Base-by-base conservation (phyloP, 2,888 invertebrate genomes). In the Slavum lentiscoides region DNA sequence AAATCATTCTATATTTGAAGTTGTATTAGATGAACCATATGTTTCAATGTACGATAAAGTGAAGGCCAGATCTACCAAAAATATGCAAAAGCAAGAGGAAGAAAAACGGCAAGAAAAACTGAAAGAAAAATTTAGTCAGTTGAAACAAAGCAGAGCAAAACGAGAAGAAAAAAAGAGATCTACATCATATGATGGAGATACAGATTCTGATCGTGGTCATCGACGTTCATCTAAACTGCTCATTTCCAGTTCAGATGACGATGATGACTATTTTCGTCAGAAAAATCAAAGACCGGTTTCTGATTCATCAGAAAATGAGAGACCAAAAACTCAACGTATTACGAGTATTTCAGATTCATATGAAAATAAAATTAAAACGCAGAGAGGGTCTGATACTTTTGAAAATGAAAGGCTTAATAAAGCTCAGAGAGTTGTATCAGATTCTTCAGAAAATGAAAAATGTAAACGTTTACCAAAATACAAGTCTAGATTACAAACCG, bases 11-110 rank as follows among this genome's bases (percentile, higher is more conserved):
- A 95, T 95, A 85, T 95, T 96, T 86, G 95, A 95, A 86, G 94
- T 95, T 82, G 91, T 94, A 67, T 93, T 94, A 85, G 95, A 95
- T 85, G 95, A 93, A 82, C 95, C 96, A 1, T 96, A 96, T 86
- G 94, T 96, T 82, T 97, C 97, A 15, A 98, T 98, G 97, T 98
- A 98, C 86, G 97, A 97, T 86, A 97, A 97, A 88, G 96, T 96
- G 0, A 96, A 96, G 87, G 96, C 96, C 5, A 90, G 96, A 62
- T 95, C 96, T 39, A 95, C 95, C 85, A 95, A 96, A 87, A 96
- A 95, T 86, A 94, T 95, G 93, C 94, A 95, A 86, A 95, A 95
- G 86, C 92, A 94, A 86, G 94, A 94, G 85, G 95, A 95, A 86
- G 94, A 95, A 87, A 94, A 94, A 86, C 89, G 93, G 0, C 92